Percentiles rank a stretch among this genome's conserved stretches.
Conservation (phyloP, 2,113 vertebrate species). For the Balaeniceps rex region DNA sequence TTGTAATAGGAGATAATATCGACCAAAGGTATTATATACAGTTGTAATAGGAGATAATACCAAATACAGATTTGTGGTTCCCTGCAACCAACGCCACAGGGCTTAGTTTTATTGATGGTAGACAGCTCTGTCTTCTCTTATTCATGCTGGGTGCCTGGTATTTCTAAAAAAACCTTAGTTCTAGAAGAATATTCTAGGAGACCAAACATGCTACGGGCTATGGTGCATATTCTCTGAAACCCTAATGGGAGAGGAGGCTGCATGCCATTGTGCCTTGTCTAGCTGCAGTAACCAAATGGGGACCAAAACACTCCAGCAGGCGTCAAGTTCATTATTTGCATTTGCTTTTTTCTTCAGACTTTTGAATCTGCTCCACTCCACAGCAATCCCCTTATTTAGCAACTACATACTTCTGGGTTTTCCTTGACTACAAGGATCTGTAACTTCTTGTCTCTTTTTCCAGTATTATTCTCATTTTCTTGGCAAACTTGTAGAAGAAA, state of each 20-base stretch:
- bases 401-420: not conserved
- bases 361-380: not conserved
- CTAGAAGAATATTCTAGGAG: not conserved
- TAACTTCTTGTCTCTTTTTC: not conserved
- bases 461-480: not conserved
- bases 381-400: not conserved
- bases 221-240: not conserved
- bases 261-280: not conserved
- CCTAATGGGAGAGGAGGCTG: not conserved
- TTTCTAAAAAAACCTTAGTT: not conserved
- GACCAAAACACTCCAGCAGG: not conserved
- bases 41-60: not conserved
- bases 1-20: not conserved
- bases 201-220: not conserved
- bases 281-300: not conserved
- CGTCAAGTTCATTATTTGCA: not conserved
- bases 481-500: not conserved
- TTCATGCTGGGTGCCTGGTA: not conserved
- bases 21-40: too few species aligned
- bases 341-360: not conserved
- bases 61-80: not conserved
- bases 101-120: not conserved
- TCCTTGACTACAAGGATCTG: not conserved
- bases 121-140: not conserved
- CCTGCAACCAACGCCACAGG: not conserved